Evolutionary conservation across 2,888 invertebrate species (phyloP).

Genomic region (Spatulosminthurus flaviceps): DNA sequence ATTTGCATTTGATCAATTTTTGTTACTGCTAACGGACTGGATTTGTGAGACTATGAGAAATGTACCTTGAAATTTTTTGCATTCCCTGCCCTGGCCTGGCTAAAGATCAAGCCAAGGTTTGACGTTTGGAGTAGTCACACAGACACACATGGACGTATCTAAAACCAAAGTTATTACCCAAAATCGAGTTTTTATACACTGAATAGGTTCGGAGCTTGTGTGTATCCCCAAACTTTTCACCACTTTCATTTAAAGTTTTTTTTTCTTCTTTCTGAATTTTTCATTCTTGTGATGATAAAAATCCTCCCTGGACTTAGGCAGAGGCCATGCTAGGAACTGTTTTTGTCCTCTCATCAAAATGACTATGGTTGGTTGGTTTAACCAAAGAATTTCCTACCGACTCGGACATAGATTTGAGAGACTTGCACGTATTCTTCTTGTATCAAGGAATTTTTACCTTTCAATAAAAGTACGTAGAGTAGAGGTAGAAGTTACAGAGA

Average conservation of each 20-base stretch:
- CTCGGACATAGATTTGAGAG: neutral
- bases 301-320: neutral
- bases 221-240: neutral
- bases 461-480: too few relatives aligned
- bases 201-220: neutral
- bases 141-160: too few relatives aligned
- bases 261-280: slow-evolving; percentile 14
- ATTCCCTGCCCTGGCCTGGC: too few relatives aligned
- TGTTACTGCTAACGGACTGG: too few relatives aligned
- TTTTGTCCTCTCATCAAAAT: neutral
- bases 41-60: too few relatives aligned
- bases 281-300: neutral
- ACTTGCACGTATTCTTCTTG: neutral
- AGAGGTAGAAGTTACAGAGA: too few relatives aligned
- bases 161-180: slow-evolving; percentile 26
- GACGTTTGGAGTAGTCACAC: too few relatives aligned
- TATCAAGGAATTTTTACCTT: neutral
- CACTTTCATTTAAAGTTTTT: neutral
- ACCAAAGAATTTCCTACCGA: neutral
- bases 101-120: too few relatives aligned
- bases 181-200: neutral
- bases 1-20: too few relatives aligned
- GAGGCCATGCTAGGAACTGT: neutral
- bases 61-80: too few relatives aligned
- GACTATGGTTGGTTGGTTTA: neutral